Evolutionary conservation across 2,888 invertebrate species (phyloP), one percentile per base, ranked within the genome.

Genomic region (Synergus gifuensis): DNA sequence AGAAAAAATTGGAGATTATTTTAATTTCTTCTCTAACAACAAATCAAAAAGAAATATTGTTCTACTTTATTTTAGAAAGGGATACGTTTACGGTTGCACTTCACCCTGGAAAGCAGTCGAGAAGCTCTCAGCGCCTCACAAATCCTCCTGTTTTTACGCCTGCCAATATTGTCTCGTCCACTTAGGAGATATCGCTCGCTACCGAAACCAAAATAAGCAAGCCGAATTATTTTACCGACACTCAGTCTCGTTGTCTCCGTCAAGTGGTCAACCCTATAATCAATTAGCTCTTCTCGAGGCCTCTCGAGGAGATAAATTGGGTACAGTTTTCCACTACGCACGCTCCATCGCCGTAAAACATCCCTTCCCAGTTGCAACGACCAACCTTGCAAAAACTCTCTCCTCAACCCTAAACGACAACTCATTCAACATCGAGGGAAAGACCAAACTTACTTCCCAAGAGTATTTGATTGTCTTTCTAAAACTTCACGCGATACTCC

Each of bases 151-250:
- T 90, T 94, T 96, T 81, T 98, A 97, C 92, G 96, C 97, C 87
- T 96, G 97, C 91, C 97, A 98, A 90, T 96, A 98, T 92, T 97
- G 97, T 91, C 94, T 98, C 80, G 97, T 98, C 79, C 98, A 98
- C 91, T 94, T 98, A 79, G 98, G 98, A 0, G 98, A 97, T 90
- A 94, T 97, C 86, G 96, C 97, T 40, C 94, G 98, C 11, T 98
- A 98, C 90, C 93, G 96, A 82, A 96, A 96, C 88, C 96, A 97
- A 91, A 94, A 96, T 84, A 94, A 95, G 76, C 96, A 97, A 89
- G 97, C 97, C 0, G 97, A 97, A 90, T 95, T 96, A 18, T 97
- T 97, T 92, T 98, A 98, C 92, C 95, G 96, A 86, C 96, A 96
- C 92, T 96, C 96, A 64, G 94, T 96, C 73, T 94, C 94, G 76